Conservation (phyloP, 2,797 vertebrate species). For the Coranthus polyacanthus region DNA sequence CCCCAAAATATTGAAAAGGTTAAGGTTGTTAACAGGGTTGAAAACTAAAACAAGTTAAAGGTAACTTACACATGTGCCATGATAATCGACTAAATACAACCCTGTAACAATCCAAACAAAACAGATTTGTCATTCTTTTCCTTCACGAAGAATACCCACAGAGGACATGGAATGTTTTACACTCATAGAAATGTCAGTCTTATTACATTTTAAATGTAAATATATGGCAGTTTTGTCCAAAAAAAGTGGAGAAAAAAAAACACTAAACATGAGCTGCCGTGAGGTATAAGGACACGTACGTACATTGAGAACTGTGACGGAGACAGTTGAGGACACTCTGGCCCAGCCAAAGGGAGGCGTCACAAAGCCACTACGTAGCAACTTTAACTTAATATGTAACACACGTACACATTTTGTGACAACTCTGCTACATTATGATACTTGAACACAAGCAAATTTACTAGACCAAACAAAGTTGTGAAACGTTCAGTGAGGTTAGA, state of each 20-base stretch:
- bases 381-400: background rate
- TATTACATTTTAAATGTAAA: background rate
- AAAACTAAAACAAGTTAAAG: conserved; percentile 18
- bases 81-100: conserved; percentile 6
- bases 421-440: conserved; percentile 24
- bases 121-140: background rate
- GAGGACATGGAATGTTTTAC: conserved; percentile 11
- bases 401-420: background rate
- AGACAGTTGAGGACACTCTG: conserved; percentile 12
- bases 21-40: background rate
- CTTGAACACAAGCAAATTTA: conserved; percentile 6
- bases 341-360: conserved; percentile 50
- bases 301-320: conserved; percentile 5
- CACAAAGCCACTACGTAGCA: background rate
- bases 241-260: background rate
- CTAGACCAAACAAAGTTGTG: conserved; percentile 2
- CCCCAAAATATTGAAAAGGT: background rate
- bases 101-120: conserved; percentile 1
- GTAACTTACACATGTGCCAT: background rate
- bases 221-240: background rate
- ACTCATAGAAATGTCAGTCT: background rate
- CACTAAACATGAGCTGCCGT: background rate
- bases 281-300: background rate
- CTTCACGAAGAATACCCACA: background rate
- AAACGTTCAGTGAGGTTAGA: conserved; percentile 28